Conservation (phyloP, 2,797 vertebrate species). For the Darevskia nairensis region DNA sequence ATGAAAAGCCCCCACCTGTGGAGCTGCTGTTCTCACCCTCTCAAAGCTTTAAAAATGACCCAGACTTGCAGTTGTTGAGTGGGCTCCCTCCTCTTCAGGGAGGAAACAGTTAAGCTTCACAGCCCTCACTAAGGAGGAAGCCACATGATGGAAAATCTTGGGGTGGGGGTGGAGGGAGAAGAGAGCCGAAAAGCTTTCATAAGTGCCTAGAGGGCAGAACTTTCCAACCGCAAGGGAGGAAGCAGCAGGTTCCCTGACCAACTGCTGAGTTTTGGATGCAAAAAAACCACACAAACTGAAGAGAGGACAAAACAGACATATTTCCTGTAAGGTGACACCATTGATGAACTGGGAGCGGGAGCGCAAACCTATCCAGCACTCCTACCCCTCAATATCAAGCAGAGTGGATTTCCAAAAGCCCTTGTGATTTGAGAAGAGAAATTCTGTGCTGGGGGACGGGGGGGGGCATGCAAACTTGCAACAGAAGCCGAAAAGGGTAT, state of each 20-base stretch:
- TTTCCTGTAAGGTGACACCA: not conserved
- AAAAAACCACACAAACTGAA: slow-evolving; percentile 19
- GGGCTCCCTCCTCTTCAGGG: slow-evolving; percentile 58
- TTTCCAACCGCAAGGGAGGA: slow-evolving; percentile 97
- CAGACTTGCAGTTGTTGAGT: not conserved
- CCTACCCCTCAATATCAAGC: not conserved
- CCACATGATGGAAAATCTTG: slow-evolving; percentile 85
- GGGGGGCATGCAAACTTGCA: slow-evolving; percentile 46
- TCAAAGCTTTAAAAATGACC: not conserved
- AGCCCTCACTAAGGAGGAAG: slow-evolving; percentile 74
- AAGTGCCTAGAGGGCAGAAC: slow-evolving; percentile 79
- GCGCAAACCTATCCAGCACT: not conserved
- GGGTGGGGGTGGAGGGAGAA: slow-evolving; percentile 73
- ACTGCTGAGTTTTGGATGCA: slow-evolving; percentile 44
- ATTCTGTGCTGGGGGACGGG: slow-evolving; percentile 34
- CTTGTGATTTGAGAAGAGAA: slow-evolving; percentile 60
- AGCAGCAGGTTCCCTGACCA: slow-evolving; percentile 78
- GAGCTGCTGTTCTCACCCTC: not conserved
- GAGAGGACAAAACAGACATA: not conserved
- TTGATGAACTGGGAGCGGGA: rapidly evolving
- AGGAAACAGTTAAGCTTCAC: slow-evolving; percentile 71
- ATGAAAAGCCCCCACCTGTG: not conserved
- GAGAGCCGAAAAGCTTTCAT: slow-evolving; percentile 85
- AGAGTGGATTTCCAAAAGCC: slow-evolving; percentile 2
- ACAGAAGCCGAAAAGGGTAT: not conserved